A percentile compares a stretch with the other conserved stretches of the same genome.
Conservation (phyloP, 2,888 invertebrate species). For the Escarpia spicata region DNA sequence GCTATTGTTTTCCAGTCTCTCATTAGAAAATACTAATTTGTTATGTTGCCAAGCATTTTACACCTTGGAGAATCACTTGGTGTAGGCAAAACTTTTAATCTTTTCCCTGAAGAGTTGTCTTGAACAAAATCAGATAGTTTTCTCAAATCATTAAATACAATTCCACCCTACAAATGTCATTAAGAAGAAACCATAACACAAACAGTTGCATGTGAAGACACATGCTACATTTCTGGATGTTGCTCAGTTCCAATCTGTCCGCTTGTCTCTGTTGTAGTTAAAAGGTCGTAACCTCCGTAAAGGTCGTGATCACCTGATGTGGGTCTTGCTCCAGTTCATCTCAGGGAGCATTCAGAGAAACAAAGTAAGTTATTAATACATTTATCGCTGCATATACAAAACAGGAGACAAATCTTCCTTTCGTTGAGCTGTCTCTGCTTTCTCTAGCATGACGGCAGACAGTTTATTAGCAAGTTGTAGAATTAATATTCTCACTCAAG, state of each 20-base stretch:
- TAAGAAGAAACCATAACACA: background rate
- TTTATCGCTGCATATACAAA: background rate
- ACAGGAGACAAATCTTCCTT: background rate
- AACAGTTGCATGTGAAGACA: background rate
- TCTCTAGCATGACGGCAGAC: background rate
- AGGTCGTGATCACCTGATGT: constrained; percentile 98
- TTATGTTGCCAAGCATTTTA: background rate
- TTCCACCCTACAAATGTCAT: background rate
- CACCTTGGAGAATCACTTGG: background rate
- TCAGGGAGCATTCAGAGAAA: constrained; percentile 96
- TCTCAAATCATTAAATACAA: background rate
- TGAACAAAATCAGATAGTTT: background rate
- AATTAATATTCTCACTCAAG: background rate
- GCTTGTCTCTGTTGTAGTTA: background rate
- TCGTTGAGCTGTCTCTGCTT: background rate
- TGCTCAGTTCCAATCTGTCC: background rate
- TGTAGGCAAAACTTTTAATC: background rate
- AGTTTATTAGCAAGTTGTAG: background rate
- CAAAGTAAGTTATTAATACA: constrained; percentile 70
- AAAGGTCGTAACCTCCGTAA: constrained; percentile 78
- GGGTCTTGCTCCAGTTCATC: constrained; percentile 95
- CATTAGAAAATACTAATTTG: background rate
- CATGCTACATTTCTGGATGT: background rate
- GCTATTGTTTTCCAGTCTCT: background rate
- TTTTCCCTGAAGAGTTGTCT: background rate